Base-by-base conservation (phyloP, 2,797 vertebrate species). In the Anguilla marmorata region DNA sequence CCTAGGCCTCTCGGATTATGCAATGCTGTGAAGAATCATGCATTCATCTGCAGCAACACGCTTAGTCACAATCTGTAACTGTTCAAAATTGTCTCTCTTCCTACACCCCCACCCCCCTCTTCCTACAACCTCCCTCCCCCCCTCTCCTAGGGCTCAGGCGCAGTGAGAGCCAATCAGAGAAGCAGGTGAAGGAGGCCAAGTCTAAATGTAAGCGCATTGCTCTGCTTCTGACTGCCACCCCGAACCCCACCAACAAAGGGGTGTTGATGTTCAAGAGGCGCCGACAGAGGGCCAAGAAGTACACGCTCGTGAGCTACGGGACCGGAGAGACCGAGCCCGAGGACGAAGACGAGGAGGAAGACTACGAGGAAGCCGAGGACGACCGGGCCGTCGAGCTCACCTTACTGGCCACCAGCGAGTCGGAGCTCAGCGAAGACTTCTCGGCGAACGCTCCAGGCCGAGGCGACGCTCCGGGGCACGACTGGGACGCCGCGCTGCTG, bases 161-260 rank as follows among this genome's bases (percentile, higher is more conserved):
- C 91, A 97, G 94, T 1, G 97, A 98, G 91, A 98, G 97, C 91
- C 95, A 97, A 86, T 98, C 97, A 0, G 97, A 99, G 92, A 98
- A 96, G 92, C 96, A 97, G 90, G 96, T 97, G 90, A 98, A 97
- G 92, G 98, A 99, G 92, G 97, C 96, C 85, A 98, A 97, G 92
- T 98, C 97, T 94, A 98, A 98, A 97, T 98, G 97, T 95, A 98
- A 98, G 91, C 96, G 95, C 90, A 98, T 98, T 89, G 97, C 97
- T 85, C 94, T 94, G 80, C 96, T 98, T 90, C 95, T 98, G 86
- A 98, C 97, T 0, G 94, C 96, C 91, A 97, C 97, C 82, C 97
- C 96, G 90, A 97, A 98, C 90, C 97, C 97, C 93, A 96, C 95
- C 88, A 98, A 97, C 93, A 97, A 98, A 91, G 97, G 97, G 89